Conservation (phyloP, 1,140 invertebrate genomes). For the Pantala flavescens region DNA sequence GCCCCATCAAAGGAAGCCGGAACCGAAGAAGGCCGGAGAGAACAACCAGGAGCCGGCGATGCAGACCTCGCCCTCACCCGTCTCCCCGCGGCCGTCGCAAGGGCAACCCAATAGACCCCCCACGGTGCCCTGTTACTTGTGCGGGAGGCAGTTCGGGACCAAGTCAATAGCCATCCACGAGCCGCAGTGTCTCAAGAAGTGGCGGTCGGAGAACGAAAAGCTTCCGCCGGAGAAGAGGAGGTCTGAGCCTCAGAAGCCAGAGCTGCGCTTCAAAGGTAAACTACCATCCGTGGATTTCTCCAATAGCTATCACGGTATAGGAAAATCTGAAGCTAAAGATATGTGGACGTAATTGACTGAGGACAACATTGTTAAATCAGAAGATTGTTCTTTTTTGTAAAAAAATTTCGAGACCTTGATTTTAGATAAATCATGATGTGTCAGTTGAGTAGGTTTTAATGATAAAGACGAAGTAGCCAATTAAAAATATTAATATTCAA, state of each 20-base stretch:
- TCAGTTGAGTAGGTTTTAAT: no score
- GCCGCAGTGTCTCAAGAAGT: constrained; percentile 65
- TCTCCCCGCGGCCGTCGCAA: background rate
- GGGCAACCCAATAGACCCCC: constrained; percentile 17
- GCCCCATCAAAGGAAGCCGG: constrained; percentile 41
- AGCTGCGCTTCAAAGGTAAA: constrained; percentile 42
- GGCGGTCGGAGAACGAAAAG: constrained; percentile 55
- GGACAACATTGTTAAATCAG: no score
- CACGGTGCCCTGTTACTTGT: constrained; percentile 58
- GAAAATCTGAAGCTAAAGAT: background rate
- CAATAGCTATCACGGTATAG: background rate
- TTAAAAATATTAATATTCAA: no score
- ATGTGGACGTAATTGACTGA: background rate
- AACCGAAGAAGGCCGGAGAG: constrained; percentile 34
- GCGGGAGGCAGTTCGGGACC: constrained; percentile 60
- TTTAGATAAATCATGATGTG: no score
- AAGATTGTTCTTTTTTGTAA: no score
- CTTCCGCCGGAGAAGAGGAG: constrained; percentile 46
- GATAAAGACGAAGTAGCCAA: no score
- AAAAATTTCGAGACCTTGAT: no score
- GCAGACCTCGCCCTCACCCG: background rate
- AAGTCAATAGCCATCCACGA: constrained; percentile 63
- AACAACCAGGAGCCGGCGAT: background rate
- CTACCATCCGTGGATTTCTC: constrained; percentile 5
- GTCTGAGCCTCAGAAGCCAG: constrained; percentile 50